These are phyloP conservation scores for Cryptoprocta ferox DNA, from an alignment of 2,797 vertebrate species.

Conservation along the genomic window DNA sequence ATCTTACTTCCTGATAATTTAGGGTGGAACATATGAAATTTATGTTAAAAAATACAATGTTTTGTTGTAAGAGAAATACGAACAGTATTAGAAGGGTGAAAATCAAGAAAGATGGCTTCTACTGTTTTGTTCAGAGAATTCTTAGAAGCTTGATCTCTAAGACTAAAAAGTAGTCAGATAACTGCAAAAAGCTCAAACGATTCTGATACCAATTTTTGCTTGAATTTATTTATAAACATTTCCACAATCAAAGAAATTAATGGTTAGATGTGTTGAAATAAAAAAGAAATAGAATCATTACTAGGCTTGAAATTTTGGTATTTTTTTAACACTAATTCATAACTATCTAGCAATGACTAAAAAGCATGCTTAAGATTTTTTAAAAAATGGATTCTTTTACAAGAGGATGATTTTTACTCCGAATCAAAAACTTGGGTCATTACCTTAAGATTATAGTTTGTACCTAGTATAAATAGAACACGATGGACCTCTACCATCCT, in stretches of 20 bases:
- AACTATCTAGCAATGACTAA: slow-evolving; percentile 18
- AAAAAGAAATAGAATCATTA: slow-evolving; percentile 49
- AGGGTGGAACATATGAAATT: not conserved
- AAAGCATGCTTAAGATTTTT: not conserved
- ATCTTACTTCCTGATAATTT: not conserved
- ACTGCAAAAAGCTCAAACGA: not conserved
- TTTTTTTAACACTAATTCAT: slow-evolving; percentile 23
- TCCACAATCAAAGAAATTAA: slow-evolving; percentile 38
- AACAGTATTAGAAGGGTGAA: not conserved
- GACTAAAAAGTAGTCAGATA: not conserved
- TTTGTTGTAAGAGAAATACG: not conserved
- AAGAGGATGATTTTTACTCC: slow-evolving; percentile 60
- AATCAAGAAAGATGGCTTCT: not conserved
- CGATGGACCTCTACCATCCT: not conserved
- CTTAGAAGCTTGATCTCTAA: not conserved
- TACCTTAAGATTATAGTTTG: slow-evolving; percentile 61
- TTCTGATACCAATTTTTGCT: slow-evolving; percentile 42
- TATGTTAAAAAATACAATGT: not conserved
- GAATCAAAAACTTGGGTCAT: slow-evolving; percentile 62
- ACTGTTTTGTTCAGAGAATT: not conserved
- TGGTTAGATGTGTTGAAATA: slow-evolving; percentile 24
- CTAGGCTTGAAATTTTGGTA: not conserved
- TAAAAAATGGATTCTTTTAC: not conserved
- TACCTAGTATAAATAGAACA: slow-evolving; percentile 63
- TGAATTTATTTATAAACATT: slow-evolving; percentile 60